Conservation (phyloP, 2,113 vertebrate genomes). For the Oreochromis spilurus region DNA sequence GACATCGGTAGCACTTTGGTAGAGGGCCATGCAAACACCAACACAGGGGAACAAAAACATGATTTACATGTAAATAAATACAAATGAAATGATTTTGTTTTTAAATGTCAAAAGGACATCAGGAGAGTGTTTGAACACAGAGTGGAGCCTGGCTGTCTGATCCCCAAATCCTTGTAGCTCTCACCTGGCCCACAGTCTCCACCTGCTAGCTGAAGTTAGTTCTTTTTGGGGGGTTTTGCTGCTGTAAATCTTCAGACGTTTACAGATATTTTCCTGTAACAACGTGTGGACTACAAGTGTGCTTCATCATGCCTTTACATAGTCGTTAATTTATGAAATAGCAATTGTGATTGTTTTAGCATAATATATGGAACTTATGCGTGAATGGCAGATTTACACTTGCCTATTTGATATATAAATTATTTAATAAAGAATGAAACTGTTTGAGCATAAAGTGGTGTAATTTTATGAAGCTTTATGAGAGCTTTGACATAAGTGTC, state of each 20-base stretch:
- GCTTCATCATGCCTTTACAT: not conserved
- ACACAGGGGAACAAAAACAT: too few species aligned
- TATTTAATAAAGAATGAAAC: not conserved
- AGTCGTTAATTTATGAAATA: not conserved
- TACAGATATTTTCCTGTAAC: too few species aligned
- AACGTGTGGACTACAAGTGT: too few species aligned
- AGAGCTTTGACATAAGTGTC: not conserved
- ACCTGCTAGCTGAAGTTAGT: too few species aligned
- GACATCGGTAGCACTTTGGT: not conserved
- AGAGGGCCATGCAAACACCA: not conserved
- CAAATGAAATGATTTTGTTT: too few species aligned
- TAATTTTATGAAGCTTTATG: not conserved
- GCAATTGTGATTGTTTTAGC: not conserved
- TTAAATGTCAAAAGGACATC: too few species aligned
- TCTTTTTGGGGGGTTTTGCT: not conserved
- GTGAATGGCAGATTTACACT: not conserved
- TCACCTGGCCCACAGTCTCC: too few species aligned
- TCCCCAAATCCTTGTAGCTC: too few species aligned
- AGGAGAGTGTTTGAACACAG: too few species aligned
- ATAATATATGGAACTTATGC: not conserved
- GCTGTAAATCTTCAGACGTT: not conserved
- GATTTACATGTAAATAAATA: too few species aligned
- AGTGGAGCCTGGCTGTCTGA: too few species aligned
- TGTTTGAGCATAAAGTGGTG: not conserved
- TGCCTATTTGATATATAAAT: not conserved